These are phyloP conservation scores for Acanthiza pusilla DNA, from an alignment of 2,797 vertebrate genomes.

Conservation along the genomic window DNA sequence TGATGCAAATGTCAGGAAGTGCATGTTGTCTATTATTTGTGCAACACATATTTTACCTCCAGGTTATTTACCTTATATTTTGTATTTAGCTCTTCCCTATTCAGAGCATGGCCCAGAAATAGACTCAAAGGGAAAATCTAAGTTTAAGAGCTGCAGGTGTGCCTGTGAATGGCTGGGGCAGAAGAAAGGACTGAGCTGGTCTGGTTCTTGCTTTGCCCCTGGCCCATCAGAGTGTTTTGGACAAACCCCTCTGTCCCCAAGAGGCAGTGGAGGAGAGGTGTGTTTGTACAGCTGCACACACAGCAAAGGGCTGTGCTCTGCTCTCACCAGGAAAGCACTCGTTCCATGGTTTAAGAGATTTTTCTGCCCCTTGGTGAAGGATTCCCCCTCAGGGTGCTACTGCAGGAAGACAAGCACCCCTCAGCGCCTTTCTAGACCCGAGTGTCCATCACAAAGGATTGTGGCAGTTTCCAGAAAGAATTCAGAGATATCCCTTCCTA, in stretches of 20 bases:
- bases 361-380: not conserved
- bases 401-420: not conserved
- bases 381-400: not conserved
- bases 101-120: not conserved
- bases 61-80: not conserved
- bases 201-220: not conserved
- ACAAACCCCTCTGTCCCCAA: not conserved
- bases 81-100: not conserved
- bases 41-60: not conserved
- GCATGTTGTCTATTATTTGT: not conserved
- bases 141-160: not conserved
- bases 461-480: not conserved
- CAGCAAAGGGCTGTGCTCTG: not conserved
- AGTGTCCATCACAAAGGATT: not conserved
- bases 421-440: not conserved
- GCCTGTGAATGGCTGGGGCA: not conserved
- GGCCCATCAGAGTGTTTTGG: not conserved
- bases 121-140: not conserved
- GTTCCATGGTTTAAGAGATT: not conserved
- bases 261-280: not conserved
- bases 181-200: not conserved
- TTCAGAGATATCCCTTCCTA: not conserved
- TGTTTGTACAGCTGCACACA: not conserved
- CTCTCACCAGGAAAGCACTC: not conserved
- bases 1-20: conserved; percentile 6